phyloP scores from a whole-genome alignment of 2,797 vertebrate species.

The Epinephelus coioides region DNA sequence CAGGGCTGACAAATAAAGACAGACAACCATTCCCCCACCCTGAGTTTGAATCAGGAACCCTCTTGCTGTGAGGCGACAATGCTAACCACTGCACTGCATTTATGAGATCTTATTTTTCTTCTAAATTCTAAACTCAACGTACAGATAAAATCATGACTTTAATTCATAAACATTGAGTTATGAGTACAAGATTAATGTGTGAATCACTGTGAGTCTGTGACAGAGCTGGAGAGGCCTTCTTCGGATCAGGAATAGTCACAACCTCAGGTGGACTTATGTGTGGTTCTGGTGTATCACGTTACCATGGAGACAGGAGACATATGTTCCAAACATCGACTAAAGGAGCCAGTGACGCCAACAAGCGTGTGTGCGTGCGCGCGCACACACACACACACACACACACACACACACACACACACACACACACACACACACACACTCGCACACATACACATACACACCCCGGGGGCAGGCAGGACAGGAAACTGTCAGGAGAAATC shows the following conservation, averaged over 20 bases:
- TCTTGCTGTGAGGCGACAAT: too few relatives aligned
- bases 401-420: conserved; percentile 13
- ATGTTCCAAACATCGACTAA: conserved; percentile 67
- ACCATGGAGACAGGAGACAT: conserved; percentile 78
- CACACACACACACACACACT: conserved; percentile 12
- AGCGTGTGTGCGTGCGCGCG: background rate
- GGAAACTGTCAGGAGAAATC: conserved; percentile 77
- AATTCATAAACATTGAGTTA: background rate
- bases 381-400: conserved; percentile 17
- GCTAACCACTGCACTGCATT: too few relatives aligned
- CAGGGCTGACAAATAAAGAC: too few relatives aligned
- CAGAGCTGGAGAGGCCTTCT: background rate
- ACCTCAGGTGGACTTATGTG: conserved; percentile 55
- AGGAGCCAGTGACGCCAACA: conserved; percentile 53
- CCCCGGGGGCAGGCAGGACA: conserved; percentile 64
- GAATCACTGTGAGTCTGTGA: background rate
- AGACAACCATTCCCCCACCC: too few relatives aligned
- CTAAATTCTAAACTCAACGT: background rate
- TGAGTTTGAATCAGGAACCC: too few relatives aligned
- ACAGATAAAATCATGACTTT: background rate
- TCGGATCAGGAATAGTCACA: conserved; percentile 30
- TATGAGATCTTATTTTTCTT: too few relatives aligned
- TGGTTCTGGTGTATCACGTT: conserved; percentile 64
- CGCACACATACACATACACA: conserved; percentile 21
- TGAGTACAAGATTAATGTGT: background rate